Base-by-base conservation (phyloP, 2,113 vertebrate genomes). In the Petrocephalus microphthalmus region DNA sequence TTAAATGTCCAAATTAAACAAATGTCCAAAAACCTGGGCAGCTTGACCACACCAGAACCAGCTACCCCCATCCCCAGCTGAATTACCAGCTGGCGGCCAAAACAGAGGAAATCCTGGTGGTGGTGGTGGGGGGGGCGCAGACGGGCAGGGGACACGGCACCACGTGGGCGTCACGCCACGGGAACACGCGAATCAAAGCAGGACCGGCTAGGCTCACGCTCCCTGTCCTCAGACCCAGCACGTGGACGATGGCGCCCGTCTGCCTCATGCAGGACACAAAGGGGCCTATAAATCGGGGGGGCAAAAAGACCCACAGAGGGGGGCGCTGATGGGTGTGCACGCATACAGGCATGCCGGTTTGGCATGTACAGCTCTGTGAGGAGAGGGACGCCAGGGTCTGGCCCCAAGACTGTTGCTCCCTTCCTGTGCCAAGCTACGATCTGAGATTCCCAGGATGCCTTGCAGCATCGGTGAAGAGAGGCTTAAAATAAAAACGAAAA, bases 31-130 rank as follows among this genome's bases (percentile, higher is more conserved):
- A 54, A 11, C 8, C 5, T 29, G 15, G 47, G n/a, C 22, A 10
- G 29, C 15, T 7, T 88, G 33, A 81, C 25, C n/a, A 42, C 71
- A 88, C 60, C 17, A 2, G 37, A 29, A 47, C 56, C 20, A 74
- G 53, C 53, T 83, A 42, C 1, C 45, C 22, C 52, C 78, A 90
- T 52, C 71, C 78, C 88, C 33, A 86, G 56, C 51, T 47, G 86
- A 60, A 89, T 90, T 90, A 88, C 88, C 89, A 90, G 84, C 49
- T 64, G 67, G n/a, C 13, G 67, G 33, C 13, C 67, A 29, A 74
- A 29, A 74, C 29, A 22, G 57, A 74, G 67, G 67, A 74, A 37
- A 74, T 74, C 29, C 67, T n/a, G n/a, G n/a, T n/a, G n/a, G n/a
- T n/a, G n/a, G n/a, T 37, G 67, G 29, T 11, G 64, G 67, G 33